Evolutionary conservation across 2,797 vertebrate genomes (phyloP).

Genomic region (Melanotaenia maccullochi): DNA sequence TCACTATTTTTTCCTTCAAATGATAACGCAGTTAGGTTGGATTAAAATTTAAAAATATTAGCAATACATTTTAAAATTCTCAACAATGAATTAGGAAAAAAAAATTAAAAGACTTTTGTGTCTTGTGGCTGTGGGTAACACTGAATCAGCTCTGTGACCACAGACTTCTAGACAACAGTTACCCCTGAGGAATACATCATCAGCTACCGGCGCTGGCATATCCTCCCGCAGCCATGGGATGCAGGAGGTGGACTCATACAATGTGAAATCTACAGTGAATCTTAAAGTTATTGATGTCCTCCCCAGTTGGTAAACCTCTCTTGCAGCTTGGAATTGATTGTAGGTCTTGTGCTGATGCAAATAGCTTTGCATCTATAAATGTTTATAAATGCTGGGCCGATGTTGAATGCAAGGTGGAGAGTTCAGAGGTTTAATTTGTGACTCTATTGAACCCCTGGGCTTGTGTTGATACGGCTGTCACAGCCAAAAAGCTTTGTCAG

Average conservation of each 20-base stretch:
- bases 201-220: conserved; percentile 10
- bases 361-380: conserved; percentile 62
- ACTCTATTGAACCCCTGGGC: conserved; percentile 10
- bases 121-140: neutral
- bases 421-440: conserved; percentile 69
- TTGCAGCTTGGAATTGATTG: conserved; percentile 64
- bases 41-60: neutral
- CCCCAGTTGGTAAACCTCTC: conserved; percentile 64
- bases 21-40: neutral
- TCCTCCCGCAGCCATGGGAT: conserved; percentile 19
- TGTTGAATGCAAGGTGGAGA: conserved; percentile 63
- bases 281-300: conserved; percentile 69
- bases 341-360: conserved; percentile 63
- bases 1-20: conserved; percentile 1
- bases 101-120: too few relatives aligned
- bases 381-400: conserved; percentile 68
- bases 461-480: conserved; percentile 35
- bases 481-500: conserved; percentile 43
- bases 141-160: neutral
- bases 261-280: conserved; percentile 63
- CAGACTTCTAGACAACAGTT: conserved; percentile 1
- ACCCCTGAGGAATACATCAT: conserved; percentile 37
- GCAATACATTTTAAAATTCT: too few relatives aligned
- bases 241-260: conserved; percentile 40
- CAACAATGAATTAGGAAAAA: too few relatives aligned